Evolutionary conservation across 2,888 invertebrate species (phyloP).

Genomic region (Eupsilia transversa): DNA sequence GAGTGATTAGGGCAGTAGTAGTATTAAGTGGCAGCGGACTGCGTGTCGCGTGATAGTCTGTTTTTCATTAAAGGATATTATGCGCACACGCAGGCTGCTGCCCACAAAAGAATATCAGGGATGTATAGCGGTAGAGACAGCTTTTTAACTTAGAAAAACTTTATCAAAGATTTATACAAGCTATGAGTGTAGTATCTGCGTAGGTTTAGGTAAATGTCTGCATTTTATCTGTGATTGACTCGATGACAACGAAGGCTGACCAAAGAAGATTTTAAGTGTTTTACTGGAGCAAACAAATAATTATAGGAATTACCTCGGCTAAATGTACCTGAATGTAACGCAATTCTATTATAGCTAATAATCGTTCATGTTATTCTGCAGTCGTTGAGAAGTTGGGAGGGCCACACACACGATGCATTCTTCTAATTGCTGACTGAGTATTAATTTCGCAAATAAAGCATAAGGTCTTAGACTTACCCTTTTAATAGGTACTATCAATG

Average conservation of each 20-base stretch:
- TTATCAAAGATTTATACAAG: slow-evolving; percentile 86
- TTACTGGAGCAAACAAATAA: slow-evolving; percentile 37
- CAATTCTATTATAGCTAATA: slow-evolving; percentile 37
- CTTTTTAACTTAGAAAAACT: slow-evolving; percentile 83
- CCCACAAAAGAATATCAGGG: slow-evolving; percentile 82
- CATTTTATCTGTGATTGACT: slow-evolving; percentile 66
- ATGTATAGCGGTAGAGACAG: slow-evolving; percentile 83
- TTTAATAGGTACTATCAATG: slow-evolving; percentile 4
- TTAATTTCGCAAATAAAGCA: slow-evolving; percentile 16
- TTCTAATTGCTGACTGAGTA: slow-evolving; percentile 28
- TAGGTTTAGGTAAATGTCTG: slow-evolving; percentile 75
- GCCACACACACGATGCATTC: slow-evolving; percentile 6
- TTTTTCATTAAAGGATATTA: slow-evolving; percentile 20
- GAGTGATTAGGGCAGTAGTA: slow-evolving; percentile 86
- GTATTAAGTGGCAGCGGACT: slow-evolving; percentile 68
- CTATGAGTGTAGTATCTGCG: slow-evolving; percentile 82
- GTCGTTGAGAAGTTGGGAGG: slow-evolving; percentile 13
- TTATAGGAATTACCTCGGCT: slow-evolving; percentile 41
- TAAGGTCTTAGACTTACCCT: slow-evolving; percentile 24
- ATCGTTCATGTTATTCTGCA: slow-evolving; percentile 21
- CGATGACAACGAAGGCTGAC: slow-evolving; percentile 67
- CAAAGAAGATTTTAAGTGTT: slow-evolving; percentile 58
- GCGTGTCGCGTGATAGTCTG: slow-evolving; percentile 42
- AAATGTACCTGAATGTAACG: slow-evolving; percentile 59
- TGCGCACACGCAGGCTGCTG: slow-evolving; percentile 68